Percentiles rank a stretch among this genome's conserved stretches.
Conservation (phyloP, 2,888 invertebrate genomes). For the Cyclophora punctaria region DNA sequence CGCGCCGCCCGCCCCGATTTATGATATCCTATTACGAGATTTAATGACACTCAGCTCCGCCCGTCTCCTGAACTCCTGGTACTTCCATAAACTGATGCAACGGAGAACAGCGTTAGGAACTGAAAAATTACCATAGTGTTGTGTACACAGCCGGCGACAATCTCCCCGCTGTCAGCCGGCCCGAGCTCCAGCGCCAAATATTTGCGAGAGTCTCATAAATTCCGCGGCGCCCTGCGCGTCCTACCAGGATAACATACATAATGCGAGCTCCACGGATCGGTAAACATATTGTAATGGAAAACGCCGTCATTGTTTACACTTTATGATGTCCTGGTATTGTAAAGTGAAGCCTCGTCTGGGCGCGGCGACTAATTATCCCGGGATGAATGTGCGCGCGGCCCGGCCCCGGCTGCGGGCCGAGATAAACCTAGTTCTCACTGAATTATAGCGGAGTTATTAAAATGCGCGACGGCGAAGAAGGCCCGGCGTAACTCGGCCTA, state of each 20-base stretch:
- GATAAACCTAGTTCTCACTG: conserved; percentile 22
- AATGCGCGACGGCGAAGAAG: conserved; percentile 28
- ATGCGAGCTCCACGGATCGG: conserved; percentile 72
- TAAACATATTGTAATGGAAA: conserved; percentile 76
- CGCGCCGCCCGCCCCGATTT: conserved; percentile 69
- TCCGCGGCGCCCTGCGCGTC: conserved; percentile 60
- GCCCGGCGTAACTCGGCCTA: conserved; percentile 46
- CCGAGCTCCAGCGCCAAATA: conserved; percentile 71
- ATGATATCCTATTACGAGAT: conserved; percentile 74
- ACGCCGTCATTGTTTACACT: conserved; percentile 72
- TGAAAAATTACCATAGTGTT: conserved; percentile 67
- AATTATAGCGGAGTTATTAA: conserved; percentile 52
- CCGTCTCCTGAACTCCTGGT: conserved; percentile 24
- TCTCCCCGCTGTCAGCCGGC: conserved; percentile 69
- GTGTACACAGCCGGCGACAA: conserved; percentile 66
- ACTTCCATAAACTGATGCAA: conserved; percentile 32
- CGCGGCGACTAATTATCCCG: conserved; percentile 19
- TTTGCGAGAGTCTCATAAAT: conserved; percentile 72
- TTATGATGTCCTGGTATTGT: conserved; percentile 69
- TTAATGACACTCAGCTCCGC: conserved; percentile 71
- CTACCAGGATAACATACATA: conserved; percentile 73
- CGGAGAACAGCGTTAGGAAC: conserved; percentile 36
- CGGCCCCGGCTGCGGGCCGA: conserved; percentile 4
- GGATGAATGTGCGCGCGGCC: conserved; percentile 17
- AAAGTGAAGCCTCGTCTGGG: conserved; percentile 50